Conservation (phyloP, 2,888 invertebrate genomes). For the Thumatha senex region DNA sequence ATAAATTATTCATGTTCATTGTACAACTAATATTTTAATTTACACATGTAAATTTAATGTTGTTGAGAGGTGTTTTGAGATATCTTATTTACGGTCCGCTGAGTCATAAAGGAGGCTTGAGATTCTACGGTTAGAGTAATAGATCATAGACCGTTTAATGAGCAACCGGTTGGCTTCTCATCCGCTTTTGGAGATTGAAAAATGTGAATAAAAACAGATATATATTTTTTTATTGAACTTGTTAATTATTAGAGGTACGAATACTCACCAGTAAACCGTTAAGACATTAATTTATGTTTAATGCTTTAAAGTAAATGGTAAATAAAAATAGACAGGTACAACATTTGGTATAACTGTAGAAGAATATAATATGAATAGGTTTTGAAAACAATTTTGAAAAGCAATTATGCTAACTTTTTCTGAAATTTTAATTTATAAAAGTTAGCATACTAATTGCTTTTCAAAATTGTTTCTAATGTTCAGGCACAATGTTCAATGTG, state of each 20-base stretch:
- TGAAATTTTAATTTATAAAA: no score
- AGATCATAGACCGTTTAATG: conserved; percentile 13
- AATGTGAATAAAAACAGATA: conserved; percentile 5
- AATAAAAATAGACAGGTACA: no score
- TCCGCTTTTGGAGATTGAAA: conserved; percentile 14
- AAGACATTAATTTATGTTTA: not conserved
- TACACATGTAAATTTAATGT: conserved; percentile 30
- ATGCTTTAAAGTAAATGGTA: not conserved
- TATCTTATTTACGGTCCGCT: conserved; percentile 6
- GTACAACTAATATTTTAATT: conserved; percentile 30
- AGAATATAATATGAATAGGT: no score
- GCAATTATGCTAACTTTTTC: no score
- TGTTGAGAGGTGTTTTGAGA: conserved; percentile 24
- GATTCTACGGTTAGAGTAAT: conserved; percentile 7
- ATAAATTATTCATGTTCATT: conserved; percentile 36
- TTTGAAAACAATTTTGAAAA: no score
- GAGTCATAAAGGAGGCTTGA: conserved; percentile 9
- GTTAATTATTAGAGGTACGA: not conserved
- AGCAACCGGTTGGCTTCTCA: conserved; percentile 21
- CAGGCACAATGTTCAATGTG: no score
- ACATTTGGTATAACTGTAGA: no score
- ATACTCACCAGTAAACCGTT: not conserved
- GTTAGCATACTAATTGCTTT: no score
- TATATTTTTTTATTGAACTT: not conserved
- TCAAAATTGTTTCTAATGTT: no score